phyloP scores from a whole-genome alignment of 2,797 vertebrate genomes.

The Lerista edwardsae region DNA sequence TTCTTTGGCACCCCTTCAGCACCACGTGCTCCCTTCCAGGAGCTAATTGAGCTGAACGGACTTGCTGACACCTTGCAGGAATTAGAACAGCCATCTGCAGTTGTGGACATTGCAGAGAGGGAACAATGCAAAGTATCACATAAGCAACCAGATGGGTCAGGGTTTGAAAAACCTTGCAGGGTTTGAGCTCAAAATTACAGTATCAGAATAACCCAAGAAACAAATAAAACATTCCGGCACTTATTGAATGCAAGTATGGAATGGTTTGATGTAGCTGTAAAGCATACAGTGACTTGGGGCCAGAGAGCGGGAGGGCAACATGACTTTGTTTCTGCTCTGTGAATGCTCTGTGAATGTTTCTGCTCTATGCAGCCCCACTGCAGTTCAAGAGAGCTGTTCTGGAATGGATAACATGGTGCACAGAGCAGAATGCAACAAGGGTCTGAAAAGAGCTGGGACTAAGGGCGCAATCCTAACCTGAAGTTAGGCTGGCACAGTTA shows the following conservation, averaged over 20 bases:
- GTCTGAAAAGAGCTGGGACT: too few relatives aligned
- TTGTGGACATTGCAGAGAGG: slow-evolving; percentile 23
- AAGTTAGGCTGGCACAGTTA: too few relatives aligned
- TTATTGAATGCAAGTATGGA: neutral
- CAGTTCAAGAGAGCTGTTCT: too few relatives aligned
- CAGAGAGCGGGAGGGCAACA: neutral
- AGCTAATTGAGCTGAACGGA: slow-evolving; percentile 70
- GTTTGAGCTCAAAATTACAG: neutral
- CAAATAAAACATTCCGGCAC: too few relatives aligned
- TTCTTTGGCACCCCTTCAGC: slow-evolving; percentile 67
- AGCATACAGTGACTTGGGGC: too few relatives aligned
- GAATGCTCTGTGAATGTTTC: too few relatives aligned
- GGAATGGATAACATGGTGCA: too few relatives aligned
- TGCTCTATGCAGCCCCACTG: too few relatives aligned
- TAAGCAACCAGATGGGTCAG: neutral
- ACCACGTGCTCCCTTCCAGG: slow-evolving; percentile 58
- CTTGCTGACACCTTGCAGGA: slow-evolving; percentile 62
- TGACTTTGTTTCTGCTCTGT: neutral
- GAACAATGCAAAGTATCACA: slow-evolving; percentile 14
- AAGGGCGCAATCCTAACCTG: too few relatives aligned
- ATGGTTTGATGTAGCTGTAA: neutral
- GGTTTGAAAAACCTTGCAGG: too few relatives aligned
- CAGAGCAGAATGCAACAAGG: too few relatives aligned
- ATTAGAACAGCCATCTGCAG: slow-evolving; percentile 55
- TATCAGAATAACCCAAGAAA: neutral